Base-by-base conservation (phyloP, 1,140 invertebrate species). In the Zaprionus tsacasi region DNA sequence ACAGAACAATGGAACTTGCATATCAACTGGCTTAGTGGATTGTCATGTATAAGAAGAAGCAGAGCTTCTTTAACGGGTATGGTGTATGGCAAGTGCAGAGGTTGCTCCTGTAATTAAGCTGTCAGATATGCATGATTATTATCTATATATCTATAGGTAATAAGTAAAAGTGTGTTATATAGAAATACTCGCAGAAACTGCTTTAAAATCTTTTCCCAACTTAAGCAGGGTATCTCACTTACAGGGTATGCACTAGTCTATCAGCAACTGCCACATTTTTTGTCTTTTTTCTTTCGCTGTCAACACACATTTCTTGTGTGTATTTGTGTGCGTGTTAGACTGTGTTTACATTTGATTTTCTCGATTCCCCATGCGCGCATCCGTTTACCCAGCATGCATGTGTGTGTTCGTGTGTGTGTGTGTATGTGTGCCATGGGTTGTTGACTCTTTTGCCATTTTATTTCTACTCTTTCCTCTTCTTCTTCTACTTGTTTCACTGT, bases 291-390 rank as follows among this genome's bases (percentile, higher is more conserved):
- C 69, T 76, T 64, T 60, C 66, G 63, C 63, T 63, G 48, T 66
- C 68, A 71, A 48, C 65, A 58, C 56, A 61, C 64, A 45, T 50
- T 68, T 12, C 11, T 5, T 43, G 40, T 40, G 40, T 70, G 45
- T 59, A 21, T 65, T 77, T 65, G 55, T 75, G 61, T 73, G 54
- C 68, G 52, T 70, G 71, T 50, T 57, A 21, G 35, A 58, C 35
- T 36, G 54, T 88, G 83, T 87, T 87, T 87, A 80, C 83, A 75
- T 87, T 87, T 83, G 83, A 87, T 87, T 87, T 87, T 73, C 78
- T 88, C 77, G 74, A 88, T 83, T 88, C 76, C 63, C 76, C 45
- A 45, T 45, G 40, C 40, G 40, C 40, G 40, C 40, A 45, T 45
- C n/a, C 40, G 40, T 15, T 12, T 12, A 21, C 45, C 27, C 1